Base-by-base conservation (phyloP, 2,113 vertebrate species). In the Pseudolaguvia tuberculata region DNA sequence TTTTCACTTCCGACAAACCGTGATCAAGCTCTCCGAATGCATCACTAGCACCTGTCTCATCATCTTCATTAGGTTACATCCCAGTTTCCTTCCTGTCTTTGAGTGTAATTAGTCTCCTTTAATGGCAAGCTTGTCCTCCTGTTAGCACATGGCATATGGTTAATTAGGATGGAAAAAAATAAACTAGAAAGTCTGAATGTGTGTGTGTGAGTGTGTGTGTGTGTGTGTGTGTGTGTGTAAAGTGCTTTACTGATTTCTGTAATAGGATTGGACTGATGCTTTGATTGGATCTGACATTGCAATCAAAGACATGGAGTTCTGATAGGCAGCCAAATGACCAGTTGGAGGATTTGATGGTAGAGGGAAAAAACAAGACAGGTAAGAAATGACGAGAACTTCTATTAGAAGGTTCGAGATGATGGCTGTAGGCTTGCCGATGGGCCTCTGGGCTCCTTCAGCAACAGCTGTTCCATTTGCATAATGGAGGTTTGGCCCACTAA, bases 51-150 rank as follows among this genome's bases (percentile, higher is more conserved):
- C 70, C 27, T 45, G 45, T 73, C 77, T 73, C 71, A 55, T 69
- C 72, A 13, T 79, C 72, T 75, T 73, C 74, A 69, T 80, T 70
- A 73, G 69, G 70, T 59, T 31, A 67, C 55, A 31, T 39, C 20
- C 79, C 25, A 35, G 68, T 76, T 77, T 77, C 75, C 63, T 68
- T 70, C 61, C 53, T 70, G 63, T 58, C 66, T 77, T 70, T 53
- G 71, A 52, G 39, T 69, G 70, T 58, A 74, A 77, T 80, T 77
- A 80, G 50, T 74, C 70, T 13, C 56, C 18, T 73, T 77, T 77
- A 74, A 74, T 27, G 39, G 65, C 51, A 59, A 66, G 42, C 57
- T 77, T 56, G 23, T 70, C 65, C 70, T 70, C 63, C 66, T 47
- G 73, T 80, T 73, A 73, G 74, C 48, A 56, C 21, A 17, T n/a